These are phyloP conservation scores for Heliconius himera DNA, from an alignment of 1,140 invertebrate genomes.

Conservation along the genomic window DNA sequence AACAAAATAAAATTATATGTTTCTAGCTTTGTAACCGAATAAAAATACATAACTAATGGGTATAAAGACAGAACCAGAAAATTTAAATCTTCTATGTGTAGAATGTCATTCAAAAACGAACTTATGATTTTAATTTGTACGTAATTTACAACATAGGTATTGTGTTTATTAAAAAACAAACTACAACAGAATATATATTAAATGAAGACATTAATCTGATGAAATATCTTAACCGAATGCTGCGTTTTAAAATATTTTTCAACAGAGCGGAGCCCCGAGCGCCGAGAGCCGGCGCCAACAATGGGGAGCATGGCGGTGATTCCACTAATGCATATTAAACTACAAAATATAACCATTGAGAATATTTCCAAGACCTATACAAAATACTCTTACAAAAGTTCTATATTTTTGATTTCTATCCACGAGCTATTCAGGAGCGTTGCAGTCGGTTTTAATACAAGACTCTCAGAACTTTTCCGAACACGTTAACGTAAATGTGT, in stretches of 20 bases:
- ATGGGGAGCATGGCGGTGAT: neutral
- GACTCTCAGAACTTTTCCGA: neutral
- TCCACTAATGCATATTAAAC: slow-evolving; percentile 11
- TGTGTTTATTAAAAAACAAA: neutral
- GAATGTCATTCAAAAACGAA: too few species aligned
- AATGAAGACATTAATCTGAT: slow-evolving; percentile 9
- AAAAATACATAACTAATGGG: too few species aligned
- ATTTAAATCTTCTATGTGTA: too few species aligned
- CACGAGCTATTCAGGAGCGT: neutral
- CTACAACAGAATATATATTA: neutral
- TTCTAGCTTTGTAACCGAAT: too few species aligned
- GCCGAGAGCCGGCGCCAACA: neutral
- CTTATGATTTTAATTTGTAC: too few species aligned
- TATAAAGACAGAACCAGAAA: too few species aligned
- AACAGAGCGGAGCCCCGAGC: neutral
- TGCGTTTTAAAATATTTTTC: neutral
- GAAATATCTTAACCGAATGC: neutral
- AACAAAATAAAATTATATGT: too few species aligned
- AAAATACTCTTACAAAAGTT: slow-evolving; percentile 5
- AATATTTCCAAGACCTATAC: neutral
- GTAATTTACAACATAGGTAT: neutral
- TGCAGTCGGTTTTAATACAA: neutral
- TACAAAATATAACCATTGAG: slow-evolving; percentile 10
- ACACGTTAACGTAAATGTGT: slow-evolving; percentile 3
- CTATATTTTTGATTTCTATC: neutral